Conservation (phyloP, 2,888 invertebrate genomes). For the Cosmorhoe ocellata region DNA sequence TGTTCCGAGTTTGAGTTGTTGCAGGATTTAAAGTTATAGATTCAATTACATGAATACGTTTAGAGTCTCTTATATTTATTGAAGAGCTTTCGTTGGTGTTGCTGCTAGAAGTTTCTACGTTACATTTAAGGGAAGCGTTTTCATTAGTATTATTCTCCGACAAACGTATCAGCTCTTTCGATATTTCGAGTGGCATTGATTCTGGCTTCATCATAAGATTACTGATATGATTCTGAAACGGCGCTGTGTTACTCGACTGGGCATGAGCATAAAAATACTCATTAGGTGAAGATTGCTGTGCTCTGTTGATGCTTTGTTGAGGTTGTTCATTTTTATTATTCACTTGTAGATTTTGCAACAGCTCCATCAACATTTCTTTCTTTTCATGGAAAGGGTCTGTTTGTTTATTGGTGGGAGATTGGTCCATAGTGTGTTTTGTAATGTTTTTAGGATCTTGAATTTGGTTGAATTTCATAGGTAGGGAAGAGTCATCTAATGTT, state of each 20-base stretch:
- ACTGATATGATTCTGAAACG: slow-evolving; percentile 6
- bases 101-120: background rate
- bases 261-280: slow-evolving; percentile 1
- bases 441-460: slow-evolving; percentile 45
- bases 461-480: slow-evolving; percentile 36
- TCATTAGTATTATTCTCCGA: slow-evolving; percentile 33
- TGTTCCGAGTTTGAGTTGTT: slow-evolving; percentile 5
- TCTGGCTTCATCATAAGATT: slow-evolving; percentile 33
- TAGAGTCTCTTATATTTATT: slow-evolving; percentile 52
- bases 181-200: slow-evolving; percentile 46
- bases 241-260: slow-evolving; percentile 3
- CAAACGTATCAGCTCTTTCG: slow-evolving; percentile 49
- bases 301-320: slow-evolving; percentile 28
- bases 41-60: slow-evolving; percentile 65
- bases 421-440: slow-evolving; percentile 33
- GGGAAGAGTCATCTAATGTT: slow-evolving; percentile 21
- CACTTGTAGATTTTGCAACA: slow-evolving; percentile 57
- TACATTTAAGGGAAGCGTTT: background rate
- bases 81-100: slow-evolving; percentile 30
- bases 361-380: slow-evolving; percentile 54
- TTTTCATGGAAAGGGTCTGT: slow-evolving; percentile 53
- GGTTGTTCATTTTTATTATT: slow-evolving; percentile 40
- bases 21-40: slow-evolving; percentile 57
- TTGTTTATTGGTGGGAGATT: slow-evolving; percentile 34
- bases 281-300: slow-evolving; percentile 19